Evolutionary conservation across 2,113 vertebrate species (phyloP).

Genomic region (Colistium nudipinnis): DNA sequence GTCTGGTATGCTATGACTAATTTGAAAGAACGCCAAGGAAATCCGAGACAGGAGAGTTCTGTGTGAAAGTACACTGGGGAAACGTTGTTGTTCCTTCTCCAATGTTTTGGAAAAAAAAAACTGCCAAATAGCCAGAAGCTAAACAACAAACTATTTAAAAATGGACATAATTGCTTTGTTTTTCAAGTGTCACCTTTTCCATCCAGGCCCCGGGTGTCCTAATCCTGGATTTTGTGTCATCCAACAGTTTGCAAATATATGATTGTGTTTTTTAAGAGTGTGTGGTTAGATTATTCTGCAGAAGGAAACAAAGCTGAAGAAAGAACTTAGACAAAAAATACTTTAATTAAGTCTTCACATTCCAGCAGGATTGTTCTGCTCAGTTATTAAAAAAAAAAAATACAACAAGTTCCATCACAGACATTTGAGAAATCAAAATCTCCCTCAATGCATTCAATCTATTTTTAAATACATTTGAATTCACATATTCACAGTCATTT

Average conservation of each 20-base stretch:
- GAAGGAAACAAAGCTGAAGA: not conserved
- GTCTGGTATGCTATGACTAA: conserved; percentile 58
- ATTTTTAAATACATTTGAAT: conserved; percentile 1
- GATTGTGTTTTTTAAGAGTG: no score
- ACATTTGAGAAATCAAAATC: not conserved
- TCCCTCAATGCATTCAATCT: not conserved
- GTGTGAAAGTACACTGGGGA: conserved; percentile 1
- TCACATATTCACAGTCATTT: conserved; percentile 1
- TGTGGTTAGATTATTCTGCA: not conserved
- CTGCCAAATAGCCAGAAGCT: no score
- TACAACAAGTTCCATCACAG: no score
- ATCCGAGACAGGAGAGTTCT: conserved; percentile 12
- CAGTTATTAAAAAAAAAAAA: no score
- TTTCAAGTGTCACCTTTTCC: not conserved
- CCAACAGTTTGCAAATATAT: no score
- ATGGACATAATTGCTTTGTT: not conserved
- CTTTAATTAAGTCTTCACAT: conserved; percentile 44
- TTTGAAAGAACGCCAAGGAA: no score
- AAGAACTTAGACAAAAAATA: conserved; percentile 23
- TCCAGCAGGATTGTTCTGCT: conserved; percentile 11
- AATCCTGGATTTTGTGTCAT: not conserved
- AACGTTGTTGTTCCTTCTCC: not conserved
- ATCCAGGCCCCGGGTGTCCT: not conserved
- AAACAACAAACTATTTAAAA: no score
- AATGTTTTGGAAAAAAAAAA: no score